These are phyloP conservation scores for Pardalotus punctatus DNA, from an alignment of 2,113 vertebrate species.

Conservation along the genomic window DNA sequence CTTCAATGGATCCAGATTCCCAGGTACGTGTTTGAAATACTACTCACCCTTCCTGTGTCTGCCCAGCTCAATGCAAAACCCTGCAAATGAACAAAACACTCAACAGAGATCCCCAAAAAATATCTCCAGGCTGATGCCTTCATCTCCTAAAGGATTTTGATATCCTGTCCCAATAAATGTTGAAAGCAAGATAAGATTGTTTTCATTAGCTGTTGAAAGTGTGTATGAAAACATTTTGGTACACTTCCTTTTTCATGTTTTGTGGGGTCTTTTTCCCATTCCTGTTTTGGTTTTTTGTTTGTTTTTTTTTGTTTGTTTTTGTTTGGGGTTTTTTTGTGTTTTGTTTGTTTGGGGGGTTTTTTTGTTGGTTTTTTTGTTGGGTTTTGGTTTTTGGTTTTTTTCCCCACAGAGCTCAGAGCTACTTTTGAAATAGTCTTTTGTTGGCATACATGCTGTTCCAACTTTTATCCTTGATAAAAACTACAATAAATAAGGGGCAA, in stretches of 20 bases:
- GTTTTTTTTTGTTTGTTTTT: rapidly evolving
- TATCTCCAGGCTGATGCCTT: neutral
- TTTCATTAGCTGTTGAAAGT: conserved; percentile 14
- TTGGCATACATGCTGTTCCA: neutral
- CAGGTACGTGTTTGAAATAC: neutral
- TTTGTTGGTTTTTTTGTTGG: no score
- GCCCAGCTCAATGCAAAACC: neutral
- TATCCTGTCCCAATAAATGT: neutral
- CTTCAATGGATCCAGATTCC: neutral
- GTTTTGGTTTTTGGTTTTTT: no score
- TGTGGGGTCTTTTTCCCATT: neutral
- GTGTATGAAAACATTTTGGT: neutral
- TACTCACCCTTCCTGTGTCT: neutral
- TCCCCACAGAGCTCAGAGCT: neutral
- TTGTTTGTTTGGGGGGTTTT: no score
- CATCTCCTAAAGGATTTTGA: neutral
- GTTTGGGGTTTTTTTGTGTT: no score
- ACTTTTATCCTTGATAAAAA: conserved; percentile 15
- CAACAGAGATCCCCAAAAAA: neutral
- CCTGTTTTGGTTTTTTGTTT: neutral
- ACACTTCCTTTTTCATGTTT: neutral
- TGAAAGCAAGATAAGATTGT: neutral
- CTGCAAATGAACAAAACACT: neutral
- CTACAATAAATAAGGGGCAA: conserved; percentile 36
- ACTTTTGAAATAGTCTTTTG: conserved; percentile 8